Base-by-base conservation (phyloP, 1,140 invertebrate species). In the Cydia splendana region DNA sequence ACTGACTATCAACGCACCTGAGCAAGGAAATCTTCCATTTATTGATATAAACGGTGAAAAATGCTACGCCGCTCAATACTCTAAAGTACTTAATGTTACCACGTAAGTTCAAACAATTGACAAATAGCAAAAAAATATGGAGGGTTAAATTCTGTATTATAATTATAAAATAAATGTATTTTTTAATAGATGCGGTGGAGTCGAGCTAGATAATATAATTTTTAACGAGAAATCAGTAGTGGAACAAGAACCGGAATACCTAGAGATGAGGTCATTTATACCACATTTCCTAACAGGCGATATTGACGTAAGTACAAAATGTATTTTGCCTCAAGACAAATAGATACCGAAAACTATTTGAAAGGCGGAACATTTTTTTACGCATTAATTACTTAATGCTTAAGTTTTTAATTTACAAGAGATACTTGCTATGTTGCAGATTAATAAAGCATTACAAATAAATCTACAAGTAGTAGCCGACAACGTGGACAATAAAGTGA, bases 381-480 rank as follows among this genome's bases (percentile, higher is more conserved):
- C 24, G 24, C 24, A 51, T 15, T 2, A 51, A 51, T 51, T 51
- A 51, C 15, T 15, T 13, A 15, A 51, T 51, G 9, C 12, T 51
- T 15, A 51, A 51, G 12, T 15, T n/a, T 15, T 13, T 51, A n/a
- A 24, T 24, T 24, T 2, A 51, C 15, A n/a, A 51, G 6, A 15
- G 48, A 1, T 51, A 5, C 15, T 51, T 51, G 6, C 7, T n/a
- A 7, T 57, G 15, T 57, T 57, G n/a, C 73, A 83, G 82, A 30
- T 83, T 24, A 45, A 57, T 18, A 65, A 57, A 73, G 80, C 82
- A 9, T 53, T 83, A 20, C 76, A 79, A 53, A 78, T 83, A 42
- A 80, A 78, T n/a, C 20, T 83, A 10, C 80, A 83, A 79, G 69
- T 83, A n/a, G 74, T 80, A 7, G 65, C 48, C 10, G 80, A 83